Evolutionary conservation across 2,797 vertebrate genomes (phyloP).

Genomic region (Onychomys arenicola): DNA sequence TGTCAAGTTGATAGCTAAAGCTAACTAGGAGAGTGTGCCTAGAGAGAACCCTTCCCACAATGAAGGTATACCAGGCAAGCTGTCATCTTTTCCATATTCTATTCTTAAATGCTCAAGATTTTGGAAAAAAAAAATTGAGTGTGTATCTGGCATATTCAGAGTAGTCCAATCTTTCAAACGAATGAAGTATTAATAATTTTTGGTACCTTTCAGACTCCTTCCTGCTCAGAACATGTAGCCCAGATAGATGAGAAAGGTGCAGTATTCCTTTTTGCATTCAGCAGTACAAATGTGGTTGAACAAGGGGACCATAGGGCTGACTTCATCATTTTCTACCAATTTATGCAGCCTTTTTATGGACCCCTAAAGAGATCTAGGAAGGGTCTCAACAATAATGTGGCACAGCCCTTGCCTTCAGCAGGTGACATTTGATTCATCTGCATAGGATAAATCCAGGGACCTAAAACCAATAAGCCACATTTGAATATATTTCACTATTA

Average conservation of each 20-base stretch:
- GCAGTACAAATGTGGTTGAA: background rate
- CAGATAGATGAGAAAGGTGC: background rate
- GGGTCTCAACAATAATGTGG: background rate
- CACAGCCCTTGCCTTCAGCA: background rate
- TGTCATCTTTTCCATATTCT: background rate
- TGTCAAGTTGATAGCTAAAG: background rate
- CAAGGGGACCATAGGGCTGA: background rate
- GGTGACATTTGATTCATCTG: background rate
- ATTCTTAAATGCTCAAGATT: background rate
- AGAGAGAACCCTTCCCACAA: background rate
- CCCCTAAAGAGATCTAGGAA: background rate
- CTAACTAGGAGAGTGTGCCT: background rate
- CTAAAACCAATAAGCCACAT: background rate
- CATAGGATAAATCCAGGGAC: background rate
- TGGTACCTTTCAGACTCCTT: background rate
- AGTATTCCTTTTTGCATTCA: background rate
- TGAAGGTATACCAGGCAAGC: background rate
- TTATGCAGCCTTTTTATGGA: background rate
- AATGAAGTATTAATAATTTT: background rate
- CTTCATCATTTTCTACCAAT: background rate
- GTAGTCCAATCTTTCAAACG: conserved; percentile 9
- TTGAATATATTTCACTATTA: conserved; percentile 14
- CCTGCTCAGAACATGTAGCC: background rate
- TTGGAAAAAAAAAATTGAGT: background rate
- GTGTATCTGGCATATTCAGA: conserved; percentile 1